Base-by-base conservation (phyloP, 2,113 vertebrate genomes). In the Hiodon tergisus region DNA sequence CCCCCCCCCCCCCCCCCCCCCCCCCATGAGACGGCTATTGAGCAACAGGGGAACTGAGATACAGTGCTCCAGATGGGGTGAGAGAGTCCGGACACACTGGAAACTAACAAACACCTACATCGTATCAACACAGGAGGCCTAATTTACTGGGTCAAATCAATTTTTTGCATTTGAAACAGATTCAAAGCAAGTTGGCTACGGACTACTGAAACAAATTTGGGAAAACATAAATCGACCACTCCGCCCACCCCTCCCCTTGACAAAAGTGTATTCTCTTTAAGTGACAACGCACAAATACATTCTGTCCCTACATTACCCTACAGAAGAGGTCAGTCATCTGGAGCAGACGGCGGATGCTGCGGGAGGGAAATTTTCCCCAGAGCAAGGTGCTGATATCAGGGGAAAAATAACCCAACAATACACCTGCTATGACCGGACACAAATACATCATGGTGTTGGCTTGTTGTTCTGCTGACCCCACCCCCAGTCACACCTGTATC, bases 341-440 rank as follows among this genome's bases (percentile, higher is more conserved):
- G 60, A 65, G 48, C 52, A 6, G 47, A 67, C 72, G 46, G 52
- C 9, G 65, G 52, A 74, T 6, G 31, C n/a, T 3, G 62, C 47
- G 50, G 14, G n/a, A 55, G 31, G 66, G 66, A 74, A 7, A 14
- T 54, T 74, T 74, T 67, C 55, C 54, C 57, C 3, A 13, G 17
- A 62, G 51, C 67, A 76, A 62, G 58, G 17, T 67, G 31, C 47
- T 14, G 48, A 54, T 52, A 63, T 51, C 5, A 14, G 55, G 3
- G 67, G 65, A n/a, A 0, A 31, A n/a, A n/a, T 14, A 57, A 67
- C 4, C 10, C 17, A 11, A 52, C 31, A 60, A 59, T 47, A 59
- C 66, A 68, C 47, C 66, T 75, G 66, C 48, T 9, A 46, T 59
- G 5, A 59, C 10, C 69, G 53, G 57, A 69, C 57, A 54, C 46